phyloP scores from a whole-genome alignment of 1,140 invertebrate species.

The Lordiphosa stackelbergi region DNA sequence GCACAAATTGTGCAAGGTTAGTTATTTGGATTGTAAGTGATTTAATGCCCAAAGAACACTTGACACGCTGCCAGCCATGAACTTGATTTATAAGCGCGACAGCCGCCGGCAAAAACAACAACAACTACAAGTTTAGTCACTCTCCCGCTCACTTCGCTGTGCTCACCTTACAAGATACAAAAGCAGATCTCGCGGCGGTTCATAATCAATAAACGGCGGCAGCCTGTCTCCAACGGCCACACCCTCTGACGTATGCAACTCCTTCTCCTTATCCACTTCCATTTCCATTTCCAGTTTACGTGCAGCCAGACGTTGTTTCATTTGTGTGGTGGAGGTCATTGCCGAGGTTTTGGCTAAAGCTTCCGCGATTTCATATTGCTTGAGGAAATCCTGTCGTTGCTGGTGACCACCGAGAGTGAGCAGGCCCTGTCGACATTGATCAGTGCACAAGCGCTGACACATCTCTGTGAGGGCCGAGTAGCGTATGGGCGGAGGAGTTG shows the following conservation, averaged over 20 bases:
- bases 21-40: slow-evolving; percentile 36
- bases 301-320: slow-evolving; percentile 78
- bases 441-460: slow-evolving; percentile 60
- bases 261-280: slow-evolving; percentile 46
- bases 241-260: slow-evolving; percentile 20
- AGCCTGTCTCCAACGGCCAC: slow-evolving; percentile 58
- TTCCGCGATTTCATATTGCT: slow-evolving; percentile 80
- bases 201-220: slow-evolving; percentile 76
- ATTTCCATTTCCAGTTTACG: slow-evolving; percentile 78
- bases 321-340: slow-evolving; percentile 79
- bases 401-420: slow-evolving; percentile 51
- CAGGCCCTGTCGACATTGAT: slow-evolving; percentile 51
- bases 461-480: slow-evolving; percentile 62
- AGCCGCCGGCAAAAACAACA: slow-evolving; percentile 17
- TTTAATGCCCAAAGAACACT: slow-evolving; percentile 58
- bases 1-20: slow-evolving; percentile 63
- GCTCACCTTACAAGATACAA: slow-evolving; percentile 82
- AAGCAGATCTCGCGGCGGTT: slow-evolving; percentile 81
- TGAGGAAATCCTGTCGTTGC: slow-evolving; percentile 76
- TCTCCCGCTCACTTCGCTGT: slow-evolving; percentile 4
- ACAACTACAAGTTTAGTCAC: no score
- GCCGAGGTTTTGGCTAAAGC: slow-evolving; percentile 80
- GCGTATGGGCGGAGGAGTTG: slow-evolving; percentile 18
- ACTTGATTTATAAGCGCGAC: slow-evolving; percentile 68
- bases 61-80: slow-evolving; percentile 65